phyloP scores from a whole-genome alignment of 2,797 vertebrate species.

The Hozukius guyotensis region DNA sequence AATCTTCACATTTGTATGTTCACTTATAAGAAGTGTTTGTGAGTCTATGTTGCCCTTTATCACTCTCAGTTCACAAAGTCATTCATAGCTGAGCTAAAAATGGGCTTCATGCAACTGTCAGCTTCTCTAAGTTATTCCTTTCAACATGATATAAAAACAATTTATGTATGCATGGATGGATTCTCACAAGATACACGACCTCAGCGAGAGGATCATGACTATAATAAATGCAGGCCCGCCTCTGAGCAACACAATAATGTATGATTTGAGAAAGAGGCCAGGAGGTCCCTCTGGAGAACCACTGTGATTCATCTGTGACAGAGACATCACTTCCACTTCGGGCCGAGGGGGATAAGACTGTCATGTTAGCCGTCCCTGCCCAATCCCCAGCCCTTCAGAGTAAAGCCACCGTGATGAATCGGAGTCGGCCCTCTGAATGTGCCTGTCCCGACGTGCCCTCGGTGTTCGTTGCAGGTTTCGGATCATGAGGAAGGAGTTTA shows the following conservation, averaged over 20 bases:
- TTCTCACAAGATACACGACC: slow-evolving; percentile 48
- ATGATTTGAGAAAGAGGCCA: slow-evolving; percentile 71
- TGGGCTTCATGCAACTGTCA: slow-evolving; percentile 32
- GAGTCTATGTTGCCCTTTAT: slow-evolving; percentile 16
- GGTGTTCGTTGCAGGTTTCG: slow-evolving; percentile 15
- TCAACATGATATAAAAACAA: slow-evolving; percentile 37
- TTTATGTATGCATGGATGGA: slow-evolving; percentile 45
- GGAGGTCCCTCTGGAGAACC: slow-evolving; percentile 59
- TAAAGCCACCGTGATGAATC: slow-evolving; percentile 77
- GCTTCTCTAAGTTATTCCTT: slow-evolving; percentile 25
- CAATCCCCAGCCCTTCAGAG: slow-evolving; percentile 68
- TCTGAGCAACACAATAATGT: slow-evolving; percentile 65
- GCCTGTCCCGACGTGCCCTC: slow-evolving; percentile 49
- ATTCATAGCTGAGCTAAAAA: slow-evolving; percentile 23
- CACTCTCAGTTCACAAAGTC: slow-evolving; percentile 10
- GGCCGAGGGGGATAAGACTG: slow-evolving; percentile 69
- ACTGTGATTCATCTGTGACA: slow-evolving; percentile 75
- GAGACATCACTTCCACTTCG: slow-evolving; percentile 73
- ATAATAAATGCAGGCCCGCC: slow-evolving; percentile 54
- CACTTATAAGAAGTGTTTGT: not conserved
- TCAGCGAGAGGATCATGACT: slow-evolving; percentile 48
- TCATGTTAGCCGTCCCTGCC: slow-evolving; percentile 69
- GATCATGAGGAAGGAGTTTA: not conserved
- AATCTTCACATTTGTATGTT: not conserved
- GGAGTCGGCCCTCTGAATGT: slow-evolving; percentile 27